Evolutionary conservation across 2,797 vertebrate genomes (phyloP).

Genomic region (Spatula clypeata): DNA sequence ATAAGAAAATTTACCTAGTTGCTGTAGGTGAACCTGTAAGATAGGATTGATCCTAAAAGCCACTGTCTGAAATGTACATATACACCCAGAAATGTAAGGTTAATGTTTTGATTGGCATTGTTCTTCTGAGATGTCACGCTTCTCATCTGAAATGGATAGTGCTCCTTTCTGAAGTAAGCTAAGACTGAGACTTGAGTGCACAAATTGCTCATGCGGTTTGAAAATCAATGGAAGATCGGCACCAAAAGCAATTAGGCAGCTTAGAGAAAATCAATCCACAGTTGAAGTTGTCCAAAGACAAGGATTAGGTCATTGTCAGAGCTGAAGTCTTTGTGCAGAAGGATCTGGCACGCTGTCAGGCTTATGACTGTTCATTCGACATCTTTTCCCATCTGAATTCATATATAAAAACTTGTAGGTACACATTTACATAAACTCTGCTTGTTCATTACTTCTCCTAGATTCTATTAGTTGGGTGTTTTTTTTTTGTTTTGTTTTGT

Average conservation of each 20-base stretch:
- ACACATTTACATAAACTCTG: not conserved
- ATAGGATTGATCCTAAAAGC: not conserved
- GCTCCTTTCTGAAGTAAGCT: not conserved
- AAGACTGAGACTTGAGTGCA: conserved; percentile 4
- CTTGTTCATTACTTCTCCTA: not conserved
- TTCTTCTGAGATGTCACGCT: not conserved
- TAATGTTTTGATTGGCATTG: not conserved
- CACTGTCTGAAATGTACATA: not conserved
- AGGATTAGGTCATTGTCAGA: conserved; percentile 39
- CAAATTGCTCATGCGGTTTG: conserved; percentile 28
- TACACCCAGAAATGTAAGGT: not conserved
- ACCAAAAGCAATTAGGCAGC: conserved; percentile 51
- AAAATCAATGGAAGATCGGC: conserved; percentile 35
- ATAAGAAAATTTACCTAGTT: not conserved
- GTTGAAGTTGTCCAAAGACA: conserved; percentile 51
- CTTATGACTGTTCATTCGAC: not conserved
- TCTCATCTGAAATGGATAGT: not conserved
- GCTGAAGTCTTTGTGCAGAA: not conserved
- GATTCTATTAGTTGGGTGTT: not conserved
- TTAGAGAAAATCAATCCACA: conserved; percentile 51
- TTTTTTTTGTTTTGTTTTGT: no score
- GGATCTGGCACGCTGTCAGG: not conserved
- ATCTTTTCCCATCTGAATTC: not conserved
- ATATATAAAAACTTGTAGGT: not conserved
- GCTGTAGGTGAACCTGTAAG: not conserved